Base-by-base conservation (phyloP, 2,797 vertebrate genomes). In the Parambassis ranga region DNA sequence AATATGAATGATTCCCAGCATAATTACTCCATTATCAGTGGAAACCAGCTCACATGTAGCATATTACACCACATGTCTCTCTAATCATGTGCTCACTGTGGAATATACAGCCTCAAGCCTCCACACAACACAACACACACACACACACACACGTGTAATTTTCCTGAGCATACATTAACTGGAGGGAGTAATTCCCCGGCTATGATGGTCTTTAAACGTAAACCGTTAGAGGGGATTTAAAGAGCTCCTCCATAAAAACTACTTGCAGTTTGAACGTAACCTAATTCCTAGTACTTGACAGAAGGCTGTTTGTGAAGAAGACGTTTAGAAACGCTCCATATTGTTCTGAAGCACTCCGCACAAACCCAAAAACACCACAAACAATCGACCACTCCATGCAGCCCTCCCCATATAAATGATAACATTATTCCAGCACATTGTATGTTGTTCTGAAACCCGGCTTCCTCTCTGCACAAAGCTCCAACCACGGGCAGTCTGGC, bases 11-110 rank as follows among this genome's bases (percentile, higher is more conserved):
- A 62, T 58, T 62, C 27, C 3, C 27, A 3, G 36, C 32, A 62
- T 81, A 82, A 87, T 66, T 80, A 73, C 62, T 66, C 79, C 57
- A 83, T 76, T 85, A 84, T 84, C 76, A 81, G 65, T 14, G 41
- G 61, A 65, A 52, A 79, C 46, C 82, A 87, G 78, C 65, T 52
- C 27, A 24, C 39, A 53, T n/a, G n/a, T n/a, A n/a, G n/a, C 50
- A 57, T 48, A 77, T 79, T 42, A 44, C 55, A 62, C 37, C 41
- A 42, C 47, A 59, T 35, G 23, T 58, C 33, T 36, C 33, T 36
- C 46, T 56, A 57, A 82, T 79, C 57, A 76, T 30, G 51, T 65
- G 46, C 62, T 77, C 39, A 42, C 50, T 42, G 43, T 44, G 32
- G 37, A 48, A 47, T 56, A 51, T 61, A 49, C n/a, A 4, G 42